Conservation (phyloP, 30 jellyfish, hydroid and myxozoan genomes). For the Turritopsis rubra region DNA sequence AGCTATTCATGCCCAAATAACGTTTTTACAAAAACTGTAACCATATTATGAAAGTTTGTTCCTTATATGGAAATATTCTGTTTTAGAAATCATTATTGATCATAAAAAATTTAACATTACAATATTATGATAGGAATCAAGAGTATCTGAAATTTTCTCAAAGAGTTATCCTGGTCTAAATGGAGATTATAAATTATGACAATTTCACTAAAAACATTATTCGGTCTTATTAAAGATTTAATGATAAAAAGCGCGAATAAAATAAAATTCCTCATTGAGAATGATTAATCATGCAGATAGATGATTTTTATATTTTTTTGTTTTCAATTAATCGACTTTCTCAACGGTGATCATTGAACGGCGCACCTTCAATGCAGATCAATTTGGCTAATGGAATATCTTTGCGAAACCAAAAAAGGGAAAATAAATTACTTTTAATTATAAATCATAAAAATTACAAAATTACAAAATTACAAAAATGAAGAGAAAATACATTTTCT, state of each 20-base stretch:
- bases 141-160: no score
- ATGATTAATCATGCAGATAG: slow-evolving; percentile 2
- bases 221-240: neutral
- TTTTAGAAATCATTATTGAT: no score
- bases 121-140: no score
- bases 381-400: neutral
- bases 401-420: neutral
- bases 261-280: neutral
- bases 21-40: no score
- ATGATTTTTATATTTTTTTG: neutral
- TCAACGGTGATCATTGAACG: slow-evolving; percentile 1
- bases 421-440: neutral
- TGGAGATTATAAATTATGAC: no score
- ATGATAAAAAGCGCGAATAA: neutral
- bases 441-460: neutral
- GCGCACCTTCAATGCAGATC: neutral
- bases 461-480: no score
- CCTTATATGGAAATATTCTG: no score
- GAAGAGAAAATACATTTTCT: neutral
- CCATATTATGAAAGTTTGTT: no score
- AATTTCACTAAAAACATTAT: neutral
- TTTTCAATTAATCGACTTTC: neutral
- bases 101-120: no score
- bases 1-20: no score
- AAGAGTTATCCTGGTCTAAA: no score